These are phyloP conservation scores for Cynopterus sphinx DNA, from an alignment of 2,797 vertebrate genomes.

Conservation along the genomic window DNA sequence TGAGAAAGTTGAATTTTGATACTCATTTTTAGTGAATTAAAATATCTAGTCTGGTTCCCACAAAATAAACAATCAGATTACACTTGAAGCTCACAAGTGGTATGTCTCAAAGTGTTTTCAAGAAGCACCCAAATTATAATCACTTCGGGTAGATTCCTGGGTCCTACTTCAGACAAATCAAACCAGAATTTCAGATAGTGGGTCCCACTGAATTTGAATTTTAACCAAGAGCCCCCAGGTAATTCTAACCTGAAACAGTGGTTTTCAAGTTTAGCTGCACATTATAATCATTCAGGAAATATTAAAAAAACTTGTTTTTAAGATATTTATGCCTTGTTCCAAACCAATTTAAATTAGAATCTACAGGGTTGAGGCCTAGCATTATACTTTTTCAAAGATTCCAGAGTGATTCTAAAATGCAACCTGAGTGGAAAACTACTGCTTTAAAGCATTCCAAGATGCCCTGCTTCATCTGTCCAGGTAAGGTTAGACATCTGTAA, in stretches of 20 bases:
- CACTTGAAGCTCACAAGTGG: not conserved
- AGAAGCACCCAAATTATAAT: not conserved
- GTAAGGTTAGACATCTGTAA: not conserved
- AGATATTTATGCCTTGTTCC: not conserved
- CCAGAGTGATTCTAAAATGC: not conserved
- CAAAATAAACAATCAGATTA: not conserved
- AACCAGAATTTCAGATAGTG: not conserved
- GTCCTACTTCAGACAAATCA: not conserved
- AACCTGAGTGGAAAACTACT: not conserved
- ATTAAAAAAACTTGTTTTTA: not conserved
- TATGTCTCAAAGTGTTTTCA: not conserved
- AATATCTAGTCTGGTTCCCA: not conserved
- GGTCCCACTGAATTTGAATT: not conserved
- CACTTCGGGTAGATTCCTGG: not conserved
- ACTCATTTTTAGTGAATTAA: not conserved
- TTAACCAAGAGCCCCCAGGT: not conserved
- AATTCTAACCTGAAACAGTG: not conserved
- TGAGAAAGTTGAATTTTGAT: not conserved
- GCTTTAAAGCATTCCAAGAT: not conserved
- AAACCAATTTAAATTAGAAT: slow-evolving; percentile 17
- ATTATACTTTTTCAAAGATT: not conserved
- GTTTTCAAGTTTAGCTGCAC: not conserved
- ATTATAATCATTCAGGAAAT: not conserved
- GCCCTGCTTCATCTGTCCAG: not conserved
- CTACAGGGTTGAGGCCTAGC: not conserved